Conservation (phyloP, 2,113 vertebrate genomes). For the Clinocottus analis region DNA sequence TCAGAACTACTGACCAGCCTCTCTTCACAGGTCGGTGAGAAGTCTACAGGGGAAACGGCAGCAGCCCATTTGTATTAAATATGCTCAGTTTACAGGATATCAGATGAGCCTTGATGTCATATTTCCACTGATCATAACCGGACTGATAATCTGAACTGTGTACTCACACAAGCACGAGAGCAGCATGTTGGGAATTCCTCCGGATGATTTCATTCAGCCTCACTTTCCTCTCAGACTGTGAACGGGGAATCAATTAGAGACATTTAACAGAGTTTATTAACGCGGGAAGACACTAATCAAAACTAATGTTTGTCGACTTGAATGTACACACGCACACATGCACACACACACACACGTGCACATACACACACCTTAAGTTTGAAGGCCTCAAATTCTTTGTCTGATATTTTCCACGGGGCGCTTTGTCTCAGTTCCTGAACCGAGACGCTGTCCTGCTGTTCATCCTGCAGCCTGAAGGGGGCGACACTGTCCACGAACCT, state of each 20-base stretch:
- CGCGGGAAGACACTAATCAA: background rate
- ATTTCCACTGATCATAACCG: background rate
- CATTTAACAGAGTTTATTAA: background rate
- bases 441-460: conserved; percentile 57
- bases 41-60: background rate
- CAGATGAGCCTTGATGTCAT: background rate
- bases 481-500: conserved; percentile 80
- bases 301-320: background rate
- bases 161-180: conserved; percentile 84
- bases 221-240: conserved; percentile 81
- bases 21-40: too few relatives aligned
- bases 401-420: conserved; percentile 72
- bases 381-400: conserved; percentile 78
- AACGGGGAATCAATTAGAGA: background rate
- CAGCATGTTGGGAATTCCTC: conserved; percentile 79
- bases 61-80: background rate
- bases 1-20: too few relatives aligned
- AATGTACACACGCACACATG: conserved; percentile 44
- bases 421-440: conserved; percentile 52
- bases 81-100: background rate
- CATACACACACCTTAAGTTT: conserved; percentile 73
- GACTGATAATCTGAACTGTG: background rate
- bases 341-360: background rate
- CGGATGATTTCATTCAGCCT: conserved; percentile 83
- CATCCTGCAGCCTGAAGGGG: conserved; percentile 76